Evolutionary conservation across 2,888 invertebrate genomes (phyloP).

Genomic region (Neoascia interrupta): DNA sequence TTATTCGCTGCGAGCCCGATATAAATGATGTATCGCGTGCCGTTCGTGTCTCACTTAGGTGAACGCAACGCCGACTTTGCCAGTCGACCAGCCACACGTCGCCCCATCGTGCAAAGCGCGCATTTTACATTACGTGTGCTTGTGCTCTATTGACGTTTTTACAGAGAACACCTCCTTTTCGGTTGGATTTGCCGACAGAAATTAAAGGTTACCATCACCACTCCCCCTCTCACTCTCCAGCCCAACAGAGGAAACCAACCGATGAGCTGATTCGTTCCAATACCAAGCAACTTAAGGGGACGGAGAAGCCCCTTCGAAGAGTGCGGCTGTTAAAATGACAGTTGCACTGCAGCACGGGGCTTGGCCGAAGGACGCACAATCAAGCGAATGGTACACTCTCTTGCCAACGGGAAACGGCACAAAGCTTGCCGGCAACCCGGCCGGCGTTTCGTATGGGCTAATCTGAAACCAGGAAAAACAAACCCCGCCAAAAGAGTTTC

Average conservation of each 20-base stretch:
- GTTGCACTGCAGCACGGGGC: constrained; percentile 20
- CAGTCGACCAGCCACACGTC: constrained; percentile 18
- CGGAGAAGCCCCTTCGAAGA: constrained; percentile 37
- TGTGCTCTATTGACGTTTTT: too few relatives aligned
- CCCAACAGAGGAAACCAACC: background rate
- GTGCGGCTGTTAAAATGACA: background rate
- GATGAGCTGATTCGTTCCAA: constrained; percentile 42
- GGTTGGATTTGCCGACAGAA: background rate
- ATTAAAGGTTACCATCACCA: constrained; percentile 25
- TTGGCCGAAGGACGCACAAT: constrained; percentile 62
- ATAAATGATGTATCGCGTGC: constrained; percentile 67
- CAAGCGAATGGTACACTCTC: constrained; percentile 41
- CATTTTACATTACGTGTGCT: constrained; percentile 5
- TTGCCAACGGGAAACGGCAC: constrained; percentile 59
- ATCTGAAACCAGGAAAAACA: constrained; percentile 77
- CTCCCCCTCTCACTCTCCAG: constrained; percentile 31
- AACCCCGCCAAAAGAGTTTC: constrained; percentile 80
- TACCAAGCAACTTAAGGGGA: constrained; percentile 15
- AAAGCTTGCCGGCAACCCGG: constrained; percentile 42
- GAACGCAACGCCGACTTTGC: constrained; percentile 27
- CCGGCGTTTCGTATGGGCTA: constrained; percentile 39
- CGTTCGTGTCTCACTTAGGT: constrained; percentile 66
- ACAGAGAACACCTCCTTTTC: constrained; percentile 22
- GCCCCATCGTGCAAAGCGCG: constrained; percentile 9
- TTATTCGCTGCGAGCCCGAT: constrained; percentile 29